These are phyloP conservation scores for Pimpla rufipes DNA, from an alignment of 2,888 invertebrate species.

Conservation along the genomic window DNA sequence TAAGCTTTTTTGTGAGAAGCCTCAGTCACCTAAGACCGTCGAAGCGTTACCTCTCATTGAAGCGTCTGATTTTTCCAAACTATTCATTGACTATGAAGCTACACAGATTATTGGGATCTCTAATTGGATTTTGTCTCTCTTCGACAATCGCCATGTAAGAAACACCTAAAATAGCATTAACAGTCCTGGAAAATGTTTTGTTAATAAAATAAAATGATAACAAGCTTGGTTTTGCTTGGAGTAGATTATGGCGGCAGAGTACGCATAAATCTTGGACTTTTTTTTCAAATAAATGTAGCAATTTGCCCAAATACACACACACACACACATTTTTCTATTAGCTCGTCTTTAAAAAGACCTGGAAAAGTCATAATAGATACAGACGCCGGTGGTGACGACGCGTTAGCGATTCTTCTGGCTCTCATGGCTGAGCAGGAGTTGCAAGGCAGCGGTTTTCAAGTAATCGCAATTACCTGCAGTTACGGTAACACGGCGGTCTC, in stretches of 20 bases:
- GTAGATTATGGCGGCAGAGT: background rate
- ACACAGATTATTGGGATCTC: background rate
- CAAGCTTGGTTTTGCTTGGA: no score
- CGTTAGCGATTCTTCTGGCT: constrained; percentile 84
- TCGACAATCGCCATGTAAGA: constrained; percentile 40
- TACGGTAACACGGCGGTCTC: constrained; percentile 86
- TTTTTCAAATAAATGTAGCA: background rate
- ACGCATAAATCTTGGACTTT: background rate
- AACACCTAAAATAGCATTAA: no score
- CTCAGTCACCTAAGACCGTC: no score
- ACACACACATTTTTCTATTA: no score
- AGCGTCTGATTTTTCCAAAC: no score
- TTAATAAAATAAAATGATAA: no score
- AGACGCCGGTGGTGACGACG: constrained; percentile 86
- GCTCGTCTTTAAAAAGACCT: constrained; percentile 21
- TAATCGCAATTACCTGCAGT: constrained; percentile 87
- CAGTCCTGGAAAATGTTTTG: no score
- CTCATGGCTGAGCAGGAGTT: constrained; percentile 74
- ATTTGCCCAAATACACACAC: no score
- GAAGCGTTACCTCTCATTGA: no score
- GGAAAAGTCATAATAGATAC: constrained; percentile 85
- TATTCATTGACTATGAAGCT: constrained; percentile 22
- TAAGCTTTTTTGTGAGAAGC: no score
- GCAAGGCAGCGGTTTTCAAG: constrained; percentile 77
- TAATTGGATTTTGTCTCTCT: constrained; percentile 13